A percentile compares a stretch with the other conserved stretches of the same genome.
Evolutionary conservation across 2,888 invertebrate species (phyloP).

Genomic region (Agrochola lota): DNA sequence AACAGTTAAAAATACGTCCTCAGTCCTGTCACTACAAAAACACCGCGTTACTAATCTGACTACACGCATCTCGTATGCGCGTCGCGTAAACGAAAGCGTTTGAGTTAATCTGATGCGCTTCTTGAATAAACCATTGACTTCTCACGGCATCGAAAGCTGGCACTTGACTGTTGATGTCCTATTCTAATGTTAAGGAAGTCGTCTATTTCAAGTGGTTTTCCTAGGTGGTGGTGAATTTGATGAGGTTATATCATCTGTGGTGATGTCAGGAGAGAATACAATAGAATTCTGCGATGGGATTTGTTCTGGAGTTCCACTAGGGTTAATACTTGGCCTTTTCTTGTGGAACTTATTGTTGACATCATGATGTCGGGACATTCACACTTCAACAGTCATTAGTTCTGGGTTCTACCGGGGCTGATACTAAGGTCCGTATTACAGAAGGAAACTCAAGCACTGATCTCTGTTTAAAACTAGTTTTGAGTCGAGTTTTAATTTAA

Average conservation of each 20-base stretch:
- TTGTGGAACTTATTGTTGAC: not conserved
- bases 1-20: constrained; percentile 15
- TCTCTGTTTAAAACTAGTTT: too few relatives aligned
- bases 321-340: not conserved
- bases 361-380: too few relatives aligned
- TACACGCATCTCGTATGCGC: constrained; percentile 48
- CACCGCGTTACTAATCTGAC: constrained; percentile 48
- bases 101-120: constrained; percentile 62
- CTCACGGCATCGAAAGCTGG: constrained; percentile 61
- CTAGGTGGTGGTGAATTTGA: constrained; percentile 7
- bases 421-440: too few relatives aligned
- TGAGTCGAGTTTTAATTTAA: too few relatives aligned
- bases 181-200: constrained; percentile 36
- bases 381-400: too few relatives aligned
- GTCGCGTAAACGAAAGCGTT: constrained; percentile 63
- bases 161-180: constrained; percentile 20
- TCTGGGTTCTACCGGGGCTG: not conserved
- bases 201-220: constrained; percentile 15
- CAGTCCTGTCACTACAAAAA: constrained; percentile 38
- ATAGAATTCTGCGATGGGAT: not conserved
- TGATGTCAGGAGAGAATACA: constrained; percentile 11
- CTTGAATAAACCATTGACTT: constrained; percentile 65
- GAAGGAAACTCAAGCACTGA: too few relatives aligned
- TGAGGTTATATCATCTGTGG: constrained; percentile 15
- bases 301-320: not conserved